Base-by-base conservation (phyloP, 1,140 invertebrate species). In the Cydia strobilella region DNA sequence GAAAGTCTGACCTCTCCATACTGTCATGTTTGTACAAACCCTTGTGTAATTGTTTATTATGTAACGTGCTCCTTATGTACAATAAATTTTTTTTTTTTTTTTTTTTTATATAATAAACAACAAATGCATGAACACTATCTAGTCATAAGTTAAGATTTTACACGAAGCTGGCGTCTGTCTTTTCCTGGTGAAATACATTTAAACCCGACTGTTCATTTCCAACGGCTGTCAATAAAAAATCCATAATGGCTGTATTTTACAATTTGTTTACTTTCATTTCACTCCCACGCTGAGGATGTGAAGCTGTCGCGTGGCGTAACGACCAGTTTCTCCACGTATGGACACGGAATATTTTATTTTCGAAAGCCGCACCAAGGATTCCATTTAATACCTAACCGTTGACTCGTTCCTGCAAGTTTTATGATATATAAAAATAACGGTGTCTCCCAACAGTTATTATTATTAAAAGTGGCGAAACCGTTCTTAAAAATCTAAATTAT, bases 221-320 rank as follows among this genome's bases (percentile, higher is more conserved):
- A 39, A 18, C 18, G 25, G 4, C 35, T n/a, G 2, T 35, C 6
- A 39, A 69, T 39, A 69, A 18, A 42, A 69, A 42, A 39, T 42
- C 63, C 13, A 69, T 35, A 69, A 84, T 81, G 54, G 77, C 13
- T 73, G 72, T 76, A 31, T 82, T 81, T 72, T 82, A 79, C 79
- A 84, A 88, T 88, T 87, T 88, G 77, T 88, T 85, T 86, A 87
- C 89, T 90, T 90, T 90, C 89, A 87, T 90, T 90, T 90, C 89
- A 87, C 88, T 69, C 82, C 71, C 72, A 59, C 31, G 35, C 54
- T 27, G 77, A 82, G 80, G 74, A 78, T 82, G 81, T 80, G 75
- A 82, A 79, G 72, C 72, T 78, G 77, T 74, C 76, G 73, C 73
- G 72, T 75, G 48, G 78, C 69, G 72, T 75, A 76, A 75, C 69